Evolutionary conservation across 1,140 invertebrate genomes (phyloP), one percentile per base, ranked within the genome.

Genomic region (Coelopa frigida): DNA sequence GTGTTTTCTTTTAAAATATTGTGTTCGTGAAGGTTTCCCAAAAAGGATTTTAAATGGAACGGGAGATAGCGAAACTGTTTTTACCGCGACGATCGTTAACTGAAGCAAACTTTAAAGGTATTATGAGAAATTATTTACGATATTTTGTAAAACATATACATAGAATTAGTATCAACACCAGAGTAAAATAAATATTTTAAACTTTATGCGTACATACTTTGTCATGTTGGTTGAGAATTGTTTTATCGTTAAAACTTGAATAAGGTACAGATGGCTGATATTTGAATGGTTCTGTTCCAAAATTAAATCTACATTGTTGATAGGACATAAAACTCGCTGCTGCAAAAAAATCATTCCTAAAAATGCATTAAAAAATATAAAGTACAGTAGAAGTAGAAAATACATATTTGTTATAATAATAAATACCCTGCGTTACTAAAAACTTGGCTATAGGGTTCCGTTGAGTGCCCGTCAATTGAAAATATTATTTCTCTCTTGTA

Each of bases 241-340:
- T 87, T 58, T 78, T 72, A 47, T 89, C 79, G 61, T 95, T 94
- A 65, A 95, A 94, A 44, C 74, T 78, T 54, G 76, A 72, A 73
- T 81, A 87, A 50, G 68, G 59, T 42, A 76, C 78, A 22, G 66
- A 72, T 0, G 89, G 90, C 39, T 90, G 87, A 74, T 77, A 86
- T 51, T 76, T 76, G 70, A 94, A 95, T 3, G 85, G 80, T 53
- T 80, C 75, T 40, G 79, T 75, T 41, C 93, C 93, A 73, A 96
- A 96, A 75, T 96, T 96, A 70, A 95, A 94, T 36, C 82, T 76
- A 74, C 90, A 93, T 60, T 94, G 90, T 62, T 96, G 91, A 72
- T 92, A 94, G 44, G 89, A 89, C 91, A 95, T 94, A 61, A 94
- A 94, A 72, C 89, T 94, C 2, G 90, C 91, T 12, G 89, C 91